Conservation (phyloP, 2,113 vertebrate species). For the Datnioides undecimradiatus region DNA sequence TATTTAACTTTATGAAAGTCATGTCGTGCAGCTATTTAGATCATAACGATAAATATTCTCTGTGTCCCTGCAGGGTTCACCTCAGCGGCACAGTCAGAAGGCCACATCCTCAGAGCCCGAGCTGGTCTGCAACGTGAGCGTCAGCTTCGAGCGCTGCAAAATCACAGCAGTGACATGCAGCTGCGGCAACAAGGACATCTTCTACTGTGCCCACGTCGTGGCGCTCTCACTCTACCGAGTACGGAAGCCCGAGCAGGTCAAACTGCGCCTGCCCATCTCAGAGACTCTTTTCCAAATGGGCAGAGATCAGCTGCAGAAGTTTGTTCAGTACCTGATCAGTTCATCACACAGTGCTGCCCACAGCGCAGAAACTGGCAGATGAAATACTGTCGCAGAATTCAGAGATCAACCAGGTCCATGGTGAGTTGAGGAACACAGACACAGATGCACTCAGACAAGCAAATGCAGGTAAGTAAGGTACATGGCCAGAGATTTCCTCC, state of each 20-base stretch:
- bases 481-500: slow-evolving; percentile 9
- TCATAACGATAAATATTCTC: background rate
- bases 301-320: slow-evolving; percentile 97
- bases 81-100: slow-evolving; percentile 96
- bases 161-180: slow-evolving; percentile 98
- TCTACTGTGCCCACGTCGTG: slow-evolving; percentile 97
- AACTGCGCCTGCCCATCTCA: slow-evolving; percentile 98
- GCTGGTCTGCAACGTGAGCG: slow-evolving; percentile 94
- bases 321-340: slow-evolving; percentile 99
- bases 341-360: slow-evolving; percentile 97
- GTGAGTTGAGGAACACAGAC: slow-evolving; percentile 80
- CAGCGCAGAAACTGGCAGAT: slow-evolving; percentile 96
- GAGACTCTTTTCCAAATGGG: slow-evolving; percentile 99
- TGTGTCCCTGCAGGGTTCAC: slow-evolving; percentile 87
- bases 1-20: background rate
- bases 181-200: slow-evolving; percentile 99
- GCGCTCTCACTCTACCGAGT: slow-evolving; percentile 95
- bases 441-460: background rate
- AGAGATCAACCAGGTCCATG: slow-evolving; percentile 98
- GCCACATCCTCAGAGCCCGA: slow-evolving; percentile 90
- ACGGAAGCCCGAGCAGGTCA: slow-evolving; percentile 97
- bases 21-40: background rate
- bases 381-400: slow-evolving; percentile 98
- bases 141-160: slow-evolving; percentile 99
- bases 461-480: background rate